Conservation (phyloP, 2,888 invertebrate species). For the Cactoblastis cactorum region DNA sequence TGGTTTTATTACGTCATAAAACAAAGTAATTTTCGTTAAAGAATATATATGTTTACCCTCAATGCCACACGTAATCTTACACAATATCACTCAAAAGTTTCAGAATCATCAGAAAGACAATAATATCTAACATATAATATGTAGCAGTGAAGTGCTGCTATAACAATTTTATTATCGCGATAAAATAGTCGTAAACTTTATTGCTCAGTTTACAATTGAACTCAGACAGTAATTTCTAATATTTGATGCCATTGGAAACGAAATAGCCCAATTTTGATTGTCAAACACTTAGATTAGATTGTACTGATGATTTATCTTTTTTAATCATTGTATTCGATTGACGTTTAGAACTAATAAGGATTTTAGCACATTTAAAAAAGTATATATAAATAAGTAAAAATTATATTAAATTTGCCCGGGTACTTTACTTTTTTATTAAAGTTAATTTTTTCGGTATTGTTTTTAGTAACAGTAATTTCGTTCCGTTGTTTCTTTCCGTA, state of each 20-base stretch:
- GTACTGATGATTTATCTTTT: not conserved
- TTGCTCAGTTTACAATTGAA: slow-evolving; percentile 36
- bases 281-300: slow-evolving; percentile 14
- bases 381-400: no score
- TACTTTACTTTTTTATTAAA: no score
- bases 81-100: not conserved
- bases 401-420: no score
- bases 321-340: no score
- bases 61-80: not conserved
- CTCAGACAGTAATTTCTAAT: slow-evolving; percentile 25
- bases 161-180: slow-evolving; percentile 38
- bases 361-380: no score
- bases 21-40: no score
- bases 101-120: slow-evolving; percentile 3
- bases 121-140: slow-evolving; percentile 7
- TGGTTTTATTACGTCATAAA: no score
- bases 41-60: no score
- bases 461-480: no score
- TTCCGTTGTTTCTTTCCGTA: no score
- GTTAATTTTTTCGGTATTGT: no score
- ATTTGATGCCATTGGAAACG: slow-evolving; percentile 17
- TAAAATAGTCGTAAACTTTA: slow-evolving; percentile 41
- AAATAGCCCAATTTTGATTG: slow-evolving; percentile 13
- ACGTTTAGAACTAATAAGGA: no score
- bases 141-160: slow-evolving; percentile 24